Percentiles rank a stretch among this genome's conserved stretches.
phyloP scores from a whole-genome alignment of 2,113 vertebrate genomes.

The Poicephalus gulielmi region DNA sequence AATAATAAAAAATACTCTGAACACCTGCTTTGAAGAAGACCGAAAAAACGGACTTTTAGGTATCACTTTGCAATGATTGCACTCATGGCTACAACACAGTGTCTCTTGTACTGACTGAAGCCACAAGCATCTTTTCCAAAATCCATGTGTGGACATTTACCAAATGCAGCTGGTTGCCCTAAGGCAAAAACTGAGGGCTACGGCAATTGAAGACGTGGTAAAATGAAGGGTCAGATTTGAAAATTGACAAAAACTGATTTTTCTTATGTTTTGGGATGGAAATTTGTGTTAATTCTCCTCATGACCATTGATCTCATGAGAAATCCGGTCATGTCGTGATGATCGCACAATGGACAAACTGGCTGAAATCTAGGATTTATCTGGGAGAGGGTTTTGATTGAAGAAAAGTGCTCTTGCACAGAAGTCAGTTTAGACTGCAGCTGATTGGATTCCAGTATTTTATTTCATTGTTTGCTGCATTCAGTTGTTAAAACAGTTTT shows the following conservation, averaged over 20 bases:
- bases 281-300: background rate
- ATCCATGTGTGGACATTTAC: accelerated
- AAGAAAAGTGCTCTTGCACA: background rate
- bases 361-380: background rate
- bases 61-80: background rate
- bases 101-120: background rate
- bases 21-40: background rate
- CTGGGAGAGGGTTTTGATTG: background rate
- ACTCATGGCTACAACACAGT: background rate
- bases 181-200: background rate
- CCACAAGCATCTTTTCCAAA: background rate
- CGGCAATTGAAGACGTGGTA: background rate
- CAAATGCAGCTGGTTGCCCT: background rate
- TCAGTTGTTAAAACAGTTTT: background rate
- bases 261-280: background rate
- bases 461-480: background rate
- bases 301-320: background rate
- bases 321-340: background rate
- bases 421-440: background rate
- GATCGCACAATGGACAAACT: background rate
- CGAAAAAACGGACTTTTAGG: background rate
- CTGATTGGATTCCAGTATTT: background rate
- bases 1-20: background rate
- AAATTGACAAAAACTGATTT: background rate
- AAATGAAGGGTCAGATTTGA: background rate